Evolutionary conservation across 1,140 invertebrate genomes (phyloP).

Genomic region (Geopemphigus sp.): DNA sequence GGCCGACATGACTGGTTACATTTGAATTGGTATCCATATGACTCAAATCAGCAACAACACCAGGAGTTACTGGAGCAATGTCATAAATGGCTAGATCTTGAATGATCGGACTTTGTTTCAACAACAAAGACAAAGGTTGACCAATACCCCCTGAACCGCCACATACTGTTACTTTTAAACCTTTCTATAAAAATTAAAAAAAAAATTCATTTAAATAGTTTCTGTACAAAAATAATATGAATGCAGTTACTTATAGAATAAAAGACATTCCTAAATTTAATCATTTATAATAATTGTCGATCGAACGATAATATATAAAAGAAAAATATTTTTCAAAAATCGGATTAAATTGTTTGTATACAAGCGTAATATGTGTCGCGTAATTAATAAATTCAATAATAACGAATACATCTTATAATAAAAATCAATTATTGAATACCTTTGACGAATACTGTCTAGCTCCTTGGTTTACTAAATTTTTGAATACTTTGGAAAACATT

Average conservation of each 20-base stretch:
- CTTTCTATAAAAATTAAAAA: constrained; percentile 52
- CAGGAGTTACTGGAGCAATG: constrained; percentile 87
- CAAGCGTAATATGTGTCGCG: too few relatives aligned
- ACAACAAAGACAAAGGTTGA: constrained; percentile 91
- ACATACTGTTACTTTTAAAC: constrained; percentile 85
- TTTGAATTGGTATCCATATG: constrained; percentile 89
- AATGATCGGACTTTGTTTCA: constrained; percentile 86
- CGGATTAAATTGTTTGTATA: too few relatives aligned
- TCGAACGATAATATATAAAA: too few relatives aligned
- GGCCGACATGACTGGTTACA: constrained; percentile 78
- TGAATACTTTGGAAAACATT: constrained; percentile 44
- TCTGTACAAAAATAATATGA: too few relatives aligned
- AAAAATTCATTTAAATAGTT: too few relatives aligned
- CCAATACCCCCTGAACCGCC: constrained; percentile 97
- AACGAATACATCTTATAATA: too few relatives aligned
- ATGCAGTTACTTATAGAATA: too few relatives aligned
- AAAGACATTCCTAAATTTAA: too few relatives aligned
- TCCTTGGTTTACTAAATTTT: constrained; percentile 17
- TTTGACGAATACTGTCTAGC: constrained; percentile 36
- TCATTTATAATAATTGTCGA: too few relatives aligned
- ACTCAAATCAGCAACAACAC: constrained; percentile 95
- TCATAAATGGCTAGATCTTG: constrained; percentile 87
- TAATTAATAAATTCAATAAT: too few relatives aligned
- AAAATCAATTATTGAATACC: too few relatives aligned
- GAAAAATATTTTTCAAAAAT: too few relatives aligned